These are phyloP conservation scores for Todiramphus saurophagus DNA, from an alignment of 2,113 vertebrate genomes.

Conservation along the genomic window DNA sequence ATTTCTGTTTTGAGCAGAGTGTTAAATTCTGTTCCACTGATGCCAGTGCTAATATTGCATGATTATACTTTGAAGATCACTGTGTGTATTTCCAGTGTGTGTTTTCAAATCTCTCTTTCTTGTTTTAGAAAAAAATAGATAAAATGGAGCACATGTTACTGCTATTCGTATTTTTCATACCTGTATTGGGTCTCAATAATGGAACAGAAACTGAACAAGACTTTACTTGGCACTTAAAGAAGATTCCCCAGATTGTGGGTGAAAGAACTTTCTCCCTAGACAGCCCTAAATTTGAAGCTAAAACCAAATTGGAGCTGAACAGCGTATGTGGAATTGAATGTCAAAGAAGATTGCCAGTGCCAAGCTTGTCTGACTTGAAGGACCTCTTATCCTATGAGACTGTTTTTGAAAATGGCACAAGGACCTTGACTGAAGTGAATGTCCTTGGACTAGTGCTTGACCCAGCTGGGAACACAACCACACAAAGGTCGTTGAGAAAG, in stretches of 20 bases:
- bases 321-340: constrained; percentile 91
- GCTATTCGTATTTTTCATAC: constrained; percentile 76
- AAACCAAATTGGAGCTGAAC: constrained; percentile 69
- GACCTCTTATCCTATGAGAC: constrained; percentile 91
- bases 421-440: constrained; percentile 86
- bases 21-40: neutral
- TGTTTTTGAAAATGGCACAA: constrained; percentile 89
- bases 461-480: constrained; percentile 1
- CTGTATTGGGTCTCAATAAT: constrained; percentile 64
- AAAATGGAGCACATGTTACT: constrained; percentile 83
- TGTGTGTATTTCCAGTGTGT: neutral
- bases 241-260: constrained; percentile 84
- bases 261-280: constrained; percentile 84
- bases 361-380: constrained; percentile 84
- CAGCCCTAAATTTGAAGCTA: constrained; percentile 84
- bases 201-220: constrained; percentile 76
- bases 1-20: neutral
- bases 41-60: neutral
- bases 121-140: constrained; percentile 74
- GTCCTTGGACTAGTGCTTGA: constrained; percentile 73
- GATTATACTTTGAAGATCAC: neutral
- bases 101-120: constrained; percentile 50
- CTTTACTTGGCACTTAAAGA: constrained; percentile 87
- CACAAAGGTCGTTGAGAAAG: constrained; percentile 18
- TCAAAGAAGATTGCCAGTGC: constrained; percentile 79